phyloP scores from a whole-genome alignment of 2,888 invertebrate genomes.

The Dasypogon diadema region DNA sequence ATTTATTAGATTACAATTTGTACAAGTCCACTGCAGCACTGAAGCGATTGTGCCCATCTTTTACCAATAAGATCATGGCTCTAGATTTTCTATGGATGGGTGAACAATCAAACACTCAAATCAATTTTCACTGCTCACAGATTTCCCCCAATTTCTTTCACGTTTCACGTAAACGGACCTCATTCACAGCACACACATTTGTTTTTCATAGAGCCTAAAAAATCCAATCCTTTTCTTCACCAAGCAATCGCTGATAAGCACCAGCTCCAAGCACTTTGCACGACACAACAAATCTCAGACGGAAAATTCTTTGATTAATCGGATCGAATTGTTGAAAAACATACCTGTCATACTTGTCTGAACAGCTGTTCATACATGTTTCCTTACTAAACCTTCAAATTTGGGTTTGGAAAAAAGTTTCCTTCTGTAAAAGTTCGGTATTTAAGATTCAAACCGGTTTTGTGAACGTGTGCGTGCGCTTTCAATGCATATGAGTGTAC shows the following conservation, averaged over 20 bases:
- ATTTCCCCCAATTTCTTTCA: slow-evolving; percentile 90
- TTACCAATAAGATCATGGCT: slow-evolving; percentile 60
- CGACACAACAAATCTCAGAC: slow-evolving; percentile 46
- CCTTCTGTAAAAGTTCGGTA: too few relatives aligned
- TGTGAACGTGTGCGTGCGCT: too few relatives aligned
- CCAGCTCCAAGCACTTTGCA: slow-evolving; percentile 34
- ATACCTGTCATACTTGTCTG: slow-evolving; percentile 8
- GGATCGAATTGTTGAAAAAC: slow-evolving; percentile 39
- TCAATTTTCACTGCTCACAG: background rate
- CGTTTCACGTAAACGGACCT: slow-evolving; percentile 71
- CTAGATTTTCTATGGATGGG: slow-evolving; percentile 57
- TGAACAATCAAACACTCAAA: slow-evolving; percentile 50
- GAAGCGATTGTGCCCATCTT: slow-evolving; percentile 92
- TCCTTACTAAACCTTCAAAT: too few relatives aligned
- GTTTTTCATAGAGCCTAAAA: background rate
- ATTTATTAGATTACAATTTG: slow-evolving; percentile 88
- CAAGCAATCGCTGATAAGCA: slow-evolving; percentile 33
- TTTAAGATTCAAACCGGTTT: too few relatives aligned
- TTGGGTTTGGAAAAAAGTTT: too few relatives aligned
- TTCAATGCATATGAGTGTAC: too few relatives aligned
- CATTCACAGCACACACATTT: background rate
- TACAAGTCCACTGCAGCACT: slow-evolving; percentile 94
- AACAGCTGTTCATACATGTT: slow-evolving; percentile 27
- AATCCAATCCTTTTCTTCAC: slow-evolving; percentile 22
- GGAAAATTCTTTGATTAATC: slow-evolving; percentile 36